Conservation (phyloP, 2,113 vertebrate species). For the Desmodus rotundus region DNA sequence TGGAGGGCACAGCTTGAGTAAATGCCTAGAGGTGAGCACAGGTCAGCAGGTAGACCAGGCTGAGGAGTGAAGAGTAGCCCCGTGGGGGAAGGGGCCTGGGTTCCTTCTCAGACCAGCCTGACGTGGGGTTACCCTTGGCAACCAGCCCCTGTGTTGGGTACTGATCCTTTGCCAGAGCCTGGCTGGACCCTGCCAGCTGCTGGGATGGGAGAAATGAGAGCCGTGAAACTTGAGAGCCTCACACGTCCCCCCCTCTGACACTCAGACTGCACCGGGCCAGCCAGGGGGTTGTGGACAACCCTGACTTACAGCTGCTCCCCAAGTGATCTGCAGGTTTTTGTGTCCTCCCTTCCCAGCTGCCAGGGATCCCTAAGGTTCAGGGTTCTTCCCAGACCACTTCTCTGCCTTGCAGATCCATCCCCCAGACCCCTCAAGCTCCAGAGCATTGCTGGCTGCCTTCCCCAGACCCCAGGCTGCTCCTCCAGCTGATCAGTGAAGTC, state of each 20-base stretch:
- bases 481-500: background rate
- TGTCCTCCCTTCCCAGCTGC: background rate
- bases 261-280: background rate
- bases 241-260: background rate
- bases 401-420: background rate
- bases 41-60: background rate
- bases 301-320: background rate
- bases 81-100: background rate
- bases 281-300: background rate
- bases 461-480: background rate
- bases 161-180: background rate
- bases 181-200: background rate
- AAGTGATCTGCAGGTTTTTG: background rate
- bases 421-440: background rate
- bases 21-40: background rate
- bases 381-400: background rate
- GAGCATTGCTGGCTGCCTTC: background rate
- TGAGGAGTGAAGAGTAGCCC: background rate
- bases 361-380: background rate
- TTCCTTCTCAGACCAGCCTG: background rate
- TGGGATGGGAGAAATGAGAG: background rate
- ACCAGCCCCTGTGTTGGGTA: background rate
- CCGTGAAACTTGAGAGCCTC: conserved; percentile 26
- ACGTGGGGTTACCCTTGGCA: background rate
- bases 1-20: background rate